Conservation (phyloP, 2,888 invertebrate species). For the Meiosimyza decipiens region DNA sequence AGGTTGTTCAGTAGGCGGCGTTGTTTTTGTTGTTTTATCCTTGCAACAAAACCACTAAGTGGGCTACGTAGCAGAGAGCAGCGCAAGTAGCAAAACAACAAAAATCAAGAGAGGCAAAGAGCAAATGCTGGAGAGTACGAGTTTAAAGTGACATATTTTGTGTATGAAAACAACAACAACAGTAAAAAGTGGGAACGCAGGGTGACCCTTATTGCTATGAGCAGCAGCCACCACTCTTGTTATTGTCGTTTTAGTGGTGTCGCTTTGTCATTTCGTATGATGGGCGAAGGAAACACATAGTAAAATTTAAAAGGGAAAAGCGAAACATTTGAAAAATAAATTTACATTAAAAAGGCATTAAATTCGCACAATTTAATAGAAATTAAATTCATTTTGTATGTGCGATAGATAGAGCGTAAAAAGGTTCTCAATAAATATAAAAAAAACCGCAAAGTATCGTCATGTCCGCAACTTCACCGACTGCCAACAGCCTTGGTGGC, state of each 20-base stretch:
- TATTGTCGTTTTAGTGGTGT: too few species aligned
- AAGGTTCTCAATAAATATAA: background rate
- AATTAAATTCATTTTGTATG: too few species aligned
- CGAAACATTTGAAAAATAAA: too few species aligned
- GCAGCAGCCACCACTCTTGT: too few species aligned
- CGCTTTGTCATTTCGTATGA: too few species aligned
- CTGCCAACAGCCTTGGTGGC: background rate
- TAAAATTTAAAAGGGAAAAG: too few species aligned
- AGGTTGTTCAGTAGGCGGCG: slow-evolving; percentile 1
- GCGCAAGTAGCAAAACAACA: background rate
- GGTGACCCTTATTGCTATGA: background rate
- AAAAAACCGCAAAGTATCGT: background rate
- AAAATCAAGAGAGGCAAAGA: slow-evolving; percentile 8
- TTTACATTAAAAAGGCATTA: too few species aligned
- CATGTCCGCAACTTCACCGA: slow-evolving; percentile 8
- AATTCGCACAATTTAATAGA: too few species aligned
- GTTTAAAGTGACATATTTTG: background rate
- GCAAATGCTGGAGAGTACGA: background rate
- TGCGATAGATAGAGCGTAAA: background rate
- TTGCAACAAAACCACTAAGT: background rate
- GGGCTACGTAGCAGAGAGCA: too few species aligned
- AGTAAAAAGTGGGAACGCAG: background rate
- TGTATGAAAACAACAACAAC: background rate
- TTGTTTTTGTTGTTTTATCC: slow-evolving; percentile 17
- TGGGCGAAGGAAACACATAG: too few species aligned